Evolutionary conservation across 2,888 invertebrate genomes (phyloP), one percentile per base, ranked within the genome.

Genomic region (Apocheima hispidaria): DNA sequence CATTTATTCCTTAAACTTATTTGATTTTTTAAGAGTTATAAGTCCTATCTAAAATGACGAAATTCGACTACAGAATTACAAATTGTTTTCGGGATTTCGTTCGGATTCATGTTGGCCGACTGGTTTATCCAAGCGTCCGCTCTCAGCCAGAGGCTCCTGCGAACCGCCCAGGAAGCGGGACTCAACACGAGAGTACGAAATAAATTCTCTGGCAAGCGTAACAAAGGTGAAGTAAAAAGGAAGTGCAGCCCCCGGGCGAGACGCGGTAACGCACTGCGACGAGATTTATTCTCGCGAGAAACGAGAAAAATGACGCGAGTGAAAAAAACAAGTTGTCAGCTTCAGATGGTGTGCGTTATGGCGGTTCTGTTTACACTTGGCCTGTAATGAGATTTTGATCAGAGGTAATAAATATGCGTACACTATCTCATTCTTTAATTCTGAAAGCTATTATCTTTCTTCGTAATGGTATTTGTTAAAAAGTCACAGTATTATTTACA

Each of bases 141-240:
- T 20, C 18, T 59, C 40, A 48, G 90, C 91, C 89, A 72, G 76
- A 67, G 88, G 92, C 86, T 74, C 78, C 81, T 81, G 77, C 84
- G 84, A 87, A 84, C 91, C 90, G 90, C 91, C 90, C 92, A 92
- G 92, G 91, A 92, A 92, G 92, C 88, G 82, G 83, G 81, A 85
- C 85, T 92, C 91, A 91, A 83, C 91, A 84, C 85, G 88, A 87
- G 87, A 91, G 90, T 88, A 89, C 89, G 89, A 91, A 90, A 92
- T 90, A 90, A 91, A 90, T 89, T 88, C 85, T 78, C 78, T 84
- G 88, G 88, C 90, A 88, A 91, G 90, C 92, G 91, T 92, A 92
- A 92, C 92, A 91, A 92, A 92, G 90, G 88, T 89, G 85, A 90
- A 88, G 87, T 88, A 86, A 90, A 88, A 91, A 90, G 90, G 86